Conservation (phyloP, 2,888 invertebrate genomes). For the Ptychoptera contaminata region DNA sequence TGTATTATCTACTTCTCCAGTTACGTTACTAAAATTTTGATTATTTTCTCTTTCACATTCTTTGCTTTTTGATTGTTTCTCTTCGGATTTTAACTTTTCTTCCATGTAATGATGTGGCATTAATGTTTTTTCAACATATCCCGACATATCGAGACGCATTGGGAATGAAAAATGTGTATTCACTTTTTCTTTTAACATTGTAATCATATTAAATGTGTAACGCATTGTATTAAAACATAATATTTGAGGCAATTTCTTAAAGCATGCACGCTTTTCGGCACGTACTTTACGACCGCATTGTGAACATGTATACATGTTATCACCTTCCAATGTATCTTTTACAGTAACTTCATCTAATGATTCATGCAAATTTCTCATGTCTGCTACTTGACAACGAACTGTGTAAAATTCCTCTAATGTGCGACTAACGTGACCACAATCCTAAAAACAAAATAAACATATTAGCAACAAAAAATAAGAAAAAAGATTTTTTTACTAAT, state of each 20-base stretch:
- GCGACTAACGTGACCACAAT: slow-evolving; percentile 87
- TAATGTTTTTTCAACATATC: slow-evolving; percentile 84
- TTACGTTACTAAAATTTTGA: slow-evolving; percentile 2
- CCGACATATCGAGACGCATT: slow-evolving; percentile 81
- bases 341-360: slow-evolving; percentile 94
- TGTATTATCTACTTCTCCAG: slow-evolving; percentile 13
- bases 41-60: slow-evolving; percentile 3
- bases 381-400: slow-evolving; percentile 89
- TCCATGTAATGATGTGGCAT: slow-evolving; percentile 74
- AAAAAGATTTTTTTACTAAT: no score
- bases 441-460: slow-evolving; percentile 22
- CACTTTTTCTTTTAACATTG: slow-evolving; percentile 93
- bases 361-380: slow-evolving; percentile 90
- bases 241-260: slow-evolving; percentile 84
- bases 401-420: slow-evolving; percentile 94
- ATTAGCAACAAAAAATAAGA: not conserved
- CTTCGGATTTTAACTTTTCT: slow-evolving; percentile 38
- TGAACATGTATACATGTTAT: slow-evolving; percentile 95
- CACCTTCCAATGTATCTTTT: slow-evolving; percentile 90
- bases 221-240: slow-evolving; percentile 95
- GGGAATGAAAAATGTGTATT: slow-evolving; percentile 96
- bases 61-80: slow-evolving; percentile 7
- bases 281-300: slow-evolving; percentile 90
- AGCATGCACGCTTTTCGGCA: slow-evolving; percentile 88
- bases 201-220: slow-evolving; percentile 94